Percentiles rank a stretch among this genome's conserved stretches.
These are phyloP conservation scores for Nemotelus nigrinus DNA, from an alignment of 2,888 invertebrate genomes.

Conservation along the genomic window DNA sequence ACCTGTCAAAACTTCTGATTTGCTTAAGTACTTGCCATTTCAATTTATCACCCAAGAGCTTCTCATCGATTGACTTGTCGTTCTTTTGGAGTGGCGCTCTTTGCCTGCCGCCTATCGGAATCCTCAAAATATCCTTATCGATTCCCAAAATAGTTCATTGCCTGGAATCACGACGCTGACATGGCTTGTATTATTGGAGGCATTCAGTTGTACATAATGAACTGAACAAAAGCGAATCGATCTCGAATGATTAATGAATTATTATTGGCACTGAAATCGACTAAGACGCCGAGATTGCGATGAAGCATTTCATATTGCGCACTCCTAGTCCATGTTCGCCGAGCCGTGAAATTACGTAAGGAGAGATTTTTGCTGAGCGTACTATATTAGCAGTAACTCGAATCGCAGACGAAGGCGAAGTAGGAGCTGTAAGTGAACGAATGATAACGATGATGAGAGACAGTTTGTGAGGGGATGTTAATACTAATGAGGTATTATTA, in stretches of 20 bases:
- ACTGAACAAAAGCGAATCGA: constrained; percentile 26
- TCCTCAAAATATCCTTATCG: background rate
- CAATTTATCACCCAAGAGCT: no score
- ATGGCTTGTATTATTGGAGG: constrained; percentile 30
- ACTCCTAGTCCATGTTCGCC: background rate
- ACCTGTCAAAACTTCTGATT: no score
- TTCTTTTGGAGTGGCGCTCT: no score
- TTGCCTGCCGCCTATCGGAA: background rate
- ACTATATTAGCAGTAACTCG: background rate
- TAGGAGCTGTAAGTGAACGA: no score
- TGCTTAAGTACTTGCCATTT: no score
- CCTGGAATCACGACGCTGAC: constrained; percentile 20
- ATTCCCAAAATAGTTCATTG: background rate
- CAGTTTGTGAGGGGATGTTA: no score
- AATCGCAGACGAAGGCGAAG: no score
- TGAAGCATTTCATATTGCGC: background rate
- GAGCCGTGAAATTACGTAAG: constrained; percentile 15
- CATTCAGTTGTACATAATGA: constrained; percentile 26
- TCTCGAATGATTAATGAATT: constrained; percentile 38
- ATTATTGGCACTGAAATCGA: background rate
- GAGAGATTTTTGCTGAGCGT: background rate
- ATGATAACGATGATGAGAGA: no score
- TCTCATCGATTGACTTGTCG: no score
- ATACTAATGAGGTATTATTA: no score
- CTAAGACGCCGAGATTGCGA: no score